Conservation (phyloP, 2,797 vertebrate species). For the Moxostoma hubbsi region DNA sequence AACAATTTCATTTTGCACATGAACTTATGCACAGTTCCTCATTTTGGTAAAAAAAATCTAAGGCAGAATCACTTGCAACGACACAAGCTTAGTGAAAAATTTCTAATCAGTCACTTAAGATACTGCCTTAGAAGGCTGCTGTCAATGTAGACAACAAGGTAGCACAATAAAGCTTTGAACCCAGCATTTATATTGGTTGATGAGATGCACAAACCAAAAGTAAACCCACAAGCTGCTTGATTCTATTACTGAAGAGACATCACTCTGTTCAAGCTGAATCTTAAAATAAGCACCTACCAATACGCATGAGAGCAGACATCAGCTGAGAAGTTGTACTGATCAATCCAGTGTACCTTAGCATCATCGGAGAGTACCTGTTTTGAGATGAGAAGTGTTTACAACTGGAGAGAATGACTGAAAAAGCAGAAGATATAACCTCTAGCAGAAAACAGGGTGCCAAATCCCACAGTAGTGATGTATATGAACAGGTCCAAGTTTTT, state of each 20-base stretch:
- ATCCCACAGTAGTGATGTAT: no score
- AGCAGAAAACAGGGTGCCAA: background rate
- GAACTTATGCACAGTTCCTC: no score
- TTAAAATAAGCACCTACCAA: conserved; percentile 80
- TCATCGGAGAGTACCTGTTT: conserved; percentile 91
- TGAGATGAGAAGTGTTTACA: background rate
- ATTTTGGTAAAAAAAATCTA: no score
- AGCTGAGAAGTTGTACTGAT: conserved; percentile 92
- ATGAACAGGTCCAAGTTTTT: no score
- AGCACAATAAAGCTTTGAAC: no score
- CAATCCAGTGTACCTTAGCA: conserved; percentile 91
- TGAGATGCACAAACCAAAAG: background rate
- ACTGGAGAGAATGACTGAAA: background rate
- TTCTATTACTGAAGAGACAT: background rate
- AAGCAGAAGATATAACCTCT: background rate
- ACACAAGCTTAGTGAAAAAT: no score
- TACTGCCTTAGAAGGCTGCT: no score
- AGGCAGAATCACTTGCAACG: no score
- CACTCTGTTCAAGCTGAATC: no score
- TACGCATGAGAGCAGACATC: conserved; percentile 95
- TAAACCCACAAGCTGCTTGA: background rate
- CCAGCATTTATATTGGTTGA: background rate
- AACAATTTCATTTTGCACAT: background rate
- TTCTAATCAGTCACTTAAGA: no score
- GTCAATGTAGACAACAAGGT: no score